Base-by-base conservation (phyloP, 1,140 invertebrate genomes). In the Trachymyrmex cornetzi region DNA sequence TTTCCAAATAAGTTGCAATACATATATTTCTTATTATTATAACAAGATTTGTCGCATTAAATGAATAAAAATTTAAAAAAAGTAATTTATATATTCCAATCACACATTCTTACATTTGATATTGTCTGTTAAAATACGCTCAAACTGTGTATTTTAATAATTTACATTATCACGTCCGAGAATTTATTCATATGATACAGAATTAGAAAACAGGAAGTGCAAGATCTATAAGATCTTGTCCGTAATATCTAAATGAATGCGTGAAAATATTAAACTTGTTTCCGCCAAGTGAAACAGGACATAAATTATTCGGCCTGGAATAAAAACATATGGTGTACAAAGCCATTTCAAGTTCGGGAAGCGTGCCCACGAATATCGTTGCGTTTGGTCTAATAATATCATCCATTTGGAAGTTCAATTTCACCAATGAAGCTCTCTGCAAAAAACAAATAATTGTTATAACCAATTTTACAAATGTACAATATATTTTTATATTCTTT, bases 291-390 rank as follows among this genome's bases (percentile, higher is more conserved):
- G 96, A 96, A 44, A 98, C 94, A 3, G 97, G 97, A 91, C 98
- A 98, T 48, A 97, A 95, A 87, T 96, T 94, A 92, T 98, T 97
- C 1, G 97, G 96, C 79, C 98, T 96, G 3, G 97, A 95, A 11
- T 98, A 95, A 92, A 97, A 98, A 92, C 98, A 99, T 30, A 98
- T 96, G 0, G 98, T 98, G 92, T 99, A 99, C 1, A 99, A 94
- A 24, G 98, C 97, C 94, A 99, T 97, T 95, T 99, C 98, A 90
- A 99, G 96, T 95, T 99, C 99, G 0, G 98, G 99, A 87, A 98
- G 97, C 9, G 98, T 99, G 19, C 98, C 98, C 81, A 99, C 96
- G 89, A 99, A 98, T 95, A 99, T 96, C 1, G 97, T 96, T 67
- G 97, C 97, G 3, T 98, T 97, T 2, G 97, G 97, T 94, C 98